Conservation (phyloP, 2,797 vertebrate genomes). For the Pseudochirops corinnae region DNA sequence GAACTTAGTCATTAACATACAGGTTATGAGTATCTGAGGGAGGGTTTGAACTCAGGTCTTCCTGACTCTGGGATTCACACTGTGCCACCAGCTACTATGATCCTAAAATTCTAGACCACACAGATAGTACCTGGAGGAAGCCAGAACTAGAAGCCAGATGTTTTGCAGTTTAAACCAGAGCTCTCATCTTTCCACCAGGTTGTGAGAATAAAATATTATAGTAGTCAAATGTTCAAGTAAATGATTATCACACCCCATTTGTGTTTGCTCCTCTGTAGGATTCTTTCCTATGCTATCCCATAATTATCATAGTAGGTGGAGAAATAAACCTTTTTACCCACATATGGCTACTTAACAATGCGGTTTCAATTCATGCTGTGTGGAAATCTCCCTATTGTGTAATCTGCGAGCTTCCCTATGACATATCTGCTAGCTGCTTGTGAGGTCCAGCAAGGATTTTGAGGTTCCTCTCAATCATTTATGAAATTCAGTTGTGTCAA, state of each 20-base stretch:
- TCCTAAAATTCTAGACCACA: background rate
- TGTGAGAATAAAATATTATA: background rate
- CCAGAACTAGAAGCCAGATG: background rate
- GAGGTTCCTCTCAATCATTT: slow-evolving; percentile 20
- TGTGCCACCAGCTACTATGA: background rate
- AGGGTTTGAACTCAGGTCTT: background rate
- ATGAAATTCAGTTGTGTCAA: slow-evolving; percentile 28
- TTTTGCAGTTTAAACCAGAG: background rate
- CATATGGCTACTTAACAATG: background rate
- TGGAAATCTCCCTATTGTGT: background rate
- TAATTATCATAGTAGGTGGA: background rate
- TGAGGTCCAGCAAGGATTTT: background rate
- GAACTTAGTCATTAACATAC: background rate
- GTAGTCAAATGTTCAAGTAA: background rate
- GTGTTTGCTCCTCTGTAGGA: background rate
- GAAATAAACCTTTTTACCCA: background rate
- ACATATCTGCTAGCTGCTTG: background rate
- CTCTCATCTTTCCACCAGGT: background rate
- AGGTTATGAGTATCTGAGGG: background rate
- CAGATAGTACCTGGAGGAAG: background rate
- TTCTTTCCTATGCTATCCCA: background rate
- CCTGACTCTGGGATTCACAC: background rate
- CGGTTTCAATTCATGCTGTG: background rate
- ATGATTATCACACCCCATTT: background rate
- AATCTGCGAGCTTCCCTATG: background rate